Percentiles rank a stretch among this genome's conserved stretches.
These are phyloP conservation scores for Chaetodon trifascialis DNA, from an alignment of 2,113 vertebrate genomes.

Conservation along the genomic window DNA sequence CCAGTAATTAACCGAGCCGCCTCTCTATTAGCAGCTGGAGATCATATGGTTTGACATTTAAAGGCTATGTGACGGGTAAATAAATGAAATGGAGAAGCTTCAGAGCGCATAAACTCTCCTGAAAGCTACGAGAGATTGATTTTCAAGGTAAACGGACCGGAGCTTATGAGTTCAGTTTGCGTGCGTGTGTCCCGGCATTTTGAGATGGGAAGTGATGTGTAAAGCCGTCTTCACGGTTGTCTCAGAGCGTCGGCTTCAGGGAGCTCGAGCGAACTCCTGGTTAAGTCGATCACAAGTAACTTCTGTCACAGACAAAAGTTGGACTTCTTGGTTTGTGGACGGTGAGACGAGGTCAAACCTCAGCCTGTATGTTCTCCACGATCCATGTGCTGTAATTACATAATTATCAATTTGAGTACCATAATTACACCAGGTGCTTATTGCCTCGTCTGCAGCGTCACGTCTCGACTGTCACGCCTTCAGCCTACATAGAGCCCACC, in stretches of 20 bases:
- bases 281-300: slow-evolving; percentile 36
- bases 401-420: slow-evolving; percentile 1
- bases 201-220: slow-evolving; percentile 44
- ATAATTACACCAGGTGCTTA: slow-evolving; percentile 36
- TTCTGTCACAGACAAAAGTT: slow-evolving; percentile 32
- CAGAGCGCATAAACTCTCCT: slow-evolving; percentile 37
- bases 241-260: slow-evolving; percentile 37
- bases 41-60: slow-evolving; percentile 59
- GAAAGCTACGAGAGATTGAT: slow-evolving; percentile 57
- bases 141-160: slow-evolving; percentile 53
- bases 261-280: slow-evolving; percentile 26
- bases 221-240: slow-evolving; percentile 50
- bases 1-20: too few relatives aligned
- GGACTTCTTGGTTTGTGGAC: not conserved
- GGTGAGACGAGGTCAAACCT: not conserved
- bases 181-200: slow-evolving; percentile 10
- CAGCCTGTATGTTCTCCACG: not conserved
- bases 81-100: slow-evolving; percentile 44
- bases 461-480: slow-evolving; percentile 14
- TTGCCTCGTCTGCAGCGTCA: slow-evolving; percentile 1
- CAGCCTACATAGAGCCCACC: not conserved
- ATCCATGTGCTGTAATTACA: slow-evolving; percentile 31
- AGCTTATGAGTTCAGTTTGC: slow-evolving; percentile 34
- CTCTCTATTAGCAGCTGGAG: slow-evolving; percentile 13
- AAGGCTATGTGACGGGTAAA: slow-evolving; percentile 34